Conservation (phyloP, 2,797 vertebrate species). For the Intellagama lesueurii region DNA sequence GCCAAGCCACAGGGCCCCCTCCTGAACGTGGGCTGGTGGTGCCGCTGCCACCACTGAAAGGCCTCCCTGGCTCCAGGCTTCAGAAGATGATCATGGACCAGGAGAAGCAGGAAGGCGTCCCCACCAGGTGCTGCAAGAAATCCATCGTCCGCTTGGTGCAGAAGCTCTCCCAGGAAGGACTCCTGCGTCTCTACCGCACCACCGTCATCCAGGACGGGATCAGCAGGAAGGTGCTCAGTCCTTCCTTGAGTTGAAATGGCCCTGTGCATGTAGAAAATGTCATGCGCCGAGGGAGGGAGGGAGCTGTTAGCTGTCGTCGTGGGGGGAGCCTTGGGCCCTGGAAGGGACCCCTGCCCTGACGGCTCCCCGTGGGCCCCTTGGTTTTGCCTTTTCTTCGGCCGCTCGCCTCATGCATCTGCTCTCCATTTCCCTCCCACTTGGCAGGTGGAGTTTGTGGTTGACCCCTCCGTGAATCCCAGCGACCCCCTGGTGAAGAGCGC, state of each 20-base stretch:
- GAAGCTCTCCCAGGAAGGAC: conserved; percentile 86
- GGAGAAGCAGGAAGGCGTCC: conserved; percentile 89
- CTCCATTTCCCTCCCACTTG: background rate
- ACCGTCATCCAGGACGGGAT: conserved; percentile 91
- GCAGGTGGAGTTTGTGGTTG: conserved; percentile 91
- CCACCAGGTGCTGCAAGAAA: conserved; percentile 94
- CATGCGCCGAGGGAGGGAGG: background rate
- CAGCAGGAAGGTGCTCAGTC: conserved; percentile 84
- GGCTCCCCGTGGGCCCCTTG: too few relatives aligned
- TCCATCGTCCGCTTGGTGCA: conserved; percentile 89
- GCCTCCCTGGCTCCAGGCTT: conserved; percentile 78
- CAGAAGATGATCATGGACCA: conserved; percentile 94
- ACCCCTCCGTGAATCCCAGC: conserved; percentile 89
- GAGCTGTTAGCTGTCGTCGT: too few relatives aligned
- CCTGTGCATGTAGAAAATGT: background rate
- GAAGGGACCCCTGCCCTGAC: too few relatives aligned
- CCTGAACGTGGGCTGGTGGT: background rate
- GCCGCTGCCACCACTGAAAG: background rate
- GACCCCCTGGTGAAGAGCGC: conserved; percentile 88
- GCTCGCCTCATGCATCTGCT: too few relatives aligned
- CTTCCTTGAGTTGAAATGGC: background rate
- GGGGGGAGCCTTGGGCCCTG: too few relatives aligned
- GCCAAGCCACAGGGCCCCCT: background rate
- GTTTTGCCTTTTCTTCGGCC: too few relatives aligned
- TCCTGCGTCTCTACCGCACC: conserved; percentile 88